Percentiles rank a stretch among this genome's conserved stretches.
These are phyloP conservation scores for Podilymbus podiceps DNA, from an alignment of 2,113 vertebrate species.

Conservation along the genomic window DNA sequence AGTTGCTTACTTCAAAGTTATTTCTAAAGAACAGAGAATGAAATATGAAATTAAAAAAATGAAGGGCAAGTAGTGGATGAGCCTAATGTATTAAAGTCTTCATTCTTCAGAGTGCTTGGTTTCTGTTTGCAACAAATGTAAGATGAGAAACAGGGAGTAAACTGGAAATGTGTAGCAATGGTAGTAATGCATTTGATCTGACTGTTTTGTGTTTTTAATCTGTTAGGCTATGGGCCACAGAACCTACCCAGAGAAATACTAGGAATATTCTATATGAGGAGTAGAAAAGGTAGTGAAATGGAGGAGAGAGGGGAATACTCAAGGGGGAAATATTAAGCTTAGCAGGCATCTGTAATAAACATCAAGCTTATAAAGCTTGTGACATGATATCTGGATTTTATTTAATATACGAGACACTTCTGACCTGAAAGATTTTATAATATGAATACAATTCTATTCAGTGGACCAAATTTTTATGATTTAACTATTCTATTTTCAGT, in stretches of 20 bases:
- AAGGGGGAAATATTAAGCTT: background rate
- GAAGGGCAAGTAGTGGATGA: background rate
- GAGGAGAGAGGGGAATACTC: background rate
- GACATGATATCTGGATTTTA: background rate
- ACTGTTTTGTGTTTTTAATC: background rate
- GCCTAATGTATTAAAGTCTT: background rate
- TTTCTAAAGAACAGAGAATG: background rate
- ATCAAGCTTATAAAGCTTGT: background rate
- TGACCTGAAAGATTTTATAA: background rate
- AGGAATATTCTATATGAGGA: background rate
- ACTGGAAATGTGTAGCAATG: background rate
- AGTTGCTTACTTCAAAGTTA: background rate
- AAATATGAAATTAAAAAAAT: background rate
- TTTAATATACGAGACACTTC: background rate
- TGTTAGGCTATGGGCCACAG: background rate
- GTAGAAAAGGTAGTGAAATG: background rate
- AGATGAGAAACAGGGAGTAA: background rate
- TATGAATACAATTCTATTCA: background rate
- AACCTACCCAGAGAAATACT: background rate
- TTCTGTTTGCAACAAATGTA: background rate
- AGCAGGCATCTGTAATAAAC: background rate
- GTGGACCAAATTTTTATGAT: background rate
- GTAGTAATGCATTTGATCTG: background rate
- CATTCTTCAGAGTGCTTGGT: background rate
- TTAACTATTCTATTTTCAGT: background rate